These are phyloP conservation scores for Pentalonia nigronervosa DNA, from an alignment of 1,140 invertebrate genomes.

Conservation along the genomic window DNA sequence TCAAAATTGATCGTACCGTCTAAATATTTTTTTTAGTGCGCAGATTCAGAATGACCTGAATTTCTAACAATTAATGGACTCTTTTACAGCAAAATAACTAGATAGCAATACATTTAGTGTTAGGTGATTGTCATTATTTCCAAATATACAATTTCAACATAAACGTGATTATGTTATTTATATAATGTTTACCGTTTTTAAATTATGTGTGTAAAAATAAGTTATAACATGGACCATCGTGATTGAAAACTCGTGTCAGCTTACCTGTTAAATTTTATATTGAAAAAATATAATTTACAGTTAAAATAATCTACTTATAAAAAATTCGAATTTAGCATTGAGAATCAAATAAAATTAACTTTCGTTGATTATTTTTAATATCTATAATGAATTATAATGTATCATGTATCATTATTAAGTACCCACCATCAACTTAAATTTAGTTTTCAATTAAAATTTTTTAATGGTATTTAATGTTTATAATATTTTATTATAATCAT, in stretches of 20 bases:
- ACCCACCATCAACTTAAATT: neutral
- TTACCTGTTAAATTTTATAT: neutral
- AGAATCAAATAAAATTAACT: neutral
- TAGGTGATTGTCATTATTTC: neutral
- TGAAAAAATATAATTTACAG: neutral
- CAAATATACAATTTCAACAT: neutral
- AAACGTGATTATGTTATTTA: neutral
- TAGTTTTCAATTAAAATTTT: neutral
- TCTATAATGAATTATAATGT: neutral
- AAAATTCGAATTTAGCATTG: neutral
- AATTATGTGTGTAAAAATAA: neutral
- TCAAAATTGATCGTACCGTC: neutral
- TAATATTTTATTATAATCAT: neutral
- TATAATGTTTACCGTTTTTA: neutral
- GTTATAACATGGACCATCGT: neutral
- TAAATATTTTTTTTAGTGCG: neutral
- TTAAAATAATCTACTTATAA: neutral
- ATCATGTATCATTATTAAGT: neutral
- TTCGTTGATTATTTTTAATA: neutral
- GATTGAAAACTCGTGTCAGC: neutral
- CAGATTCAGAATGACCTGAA: neutral
- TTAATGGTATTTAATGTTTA: neutral
- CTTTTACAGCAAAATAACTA: neutral
- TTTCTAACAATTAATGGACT: neutral
- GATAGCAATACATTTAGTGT: neutral